Percentiles rank a stretch among this genome's conserved stretches.
Conservation (phyloP, 2,113 vertebrate genomes). For the Fregetta grallaria region DNA sequence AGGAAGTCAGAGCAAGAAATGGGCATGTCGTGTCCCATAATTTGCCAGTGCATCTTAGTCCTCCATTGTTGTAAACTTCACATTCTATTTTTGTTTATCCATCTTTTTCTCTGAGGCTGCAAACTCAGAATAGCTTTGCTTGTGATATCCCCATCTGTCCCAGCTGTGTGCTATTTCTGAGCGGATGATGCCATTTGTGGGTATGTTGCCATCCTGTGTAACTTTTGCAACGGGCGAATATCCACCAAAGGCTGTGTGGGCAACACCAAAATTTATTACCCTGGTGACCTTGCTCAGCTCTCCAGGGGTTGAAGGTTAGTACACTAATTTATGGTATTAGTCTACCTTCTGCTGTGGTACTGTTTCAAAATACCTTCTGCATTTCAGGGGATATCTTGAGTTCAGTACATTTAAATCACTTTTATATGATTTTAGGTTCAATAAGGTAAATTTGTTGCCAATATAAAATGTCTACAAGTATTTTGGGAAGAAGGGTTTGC, state of each 20-base stretch:
- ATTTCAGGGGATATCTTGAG: background rate
- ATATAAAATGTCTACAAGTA: slow-evolving; percentile 44
- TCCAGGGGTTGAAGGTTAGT: background rate
- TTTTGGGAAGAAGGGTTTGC: slow-evolving; percentile 13
- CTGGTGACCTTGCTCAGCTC: background rate
- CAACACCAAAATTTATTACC: background rate
- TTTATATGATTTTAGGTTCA: slow-evolving; percentile 50
- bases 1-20: slow-evolving; percentile 39
- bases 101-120: slow-evolving; percentile 31
- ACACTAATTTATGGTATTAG: background rate
- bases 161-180: slow-evolving; percentile 45
- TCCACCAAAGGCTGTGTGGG: background rate
- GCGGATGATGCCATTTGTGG: background rate
- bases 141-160: slow-evolving; percentile 42
- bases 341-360: background rate
- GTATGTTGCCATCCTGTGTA: background rate
- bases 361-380: background rate
- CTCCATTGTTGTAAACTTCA: slow-evolving; percentile 19
- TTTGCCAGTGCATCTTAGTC: slow-evolving; percentile 22
- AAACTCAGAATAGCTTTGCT: slow-evolving; percentile 24
- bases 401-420: slow-evolving; percentile 59
- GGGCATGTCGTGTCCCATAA: background rate
- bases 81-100: slow-evolving; percentile 49
- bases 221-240: background rate
- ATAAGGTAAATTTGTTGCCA: slow-evolving; percentile 44